Evolutionary conservation across 2,888 invertebrate species (phyloP).

Genomic region (Drosophila limbata): DNA sequence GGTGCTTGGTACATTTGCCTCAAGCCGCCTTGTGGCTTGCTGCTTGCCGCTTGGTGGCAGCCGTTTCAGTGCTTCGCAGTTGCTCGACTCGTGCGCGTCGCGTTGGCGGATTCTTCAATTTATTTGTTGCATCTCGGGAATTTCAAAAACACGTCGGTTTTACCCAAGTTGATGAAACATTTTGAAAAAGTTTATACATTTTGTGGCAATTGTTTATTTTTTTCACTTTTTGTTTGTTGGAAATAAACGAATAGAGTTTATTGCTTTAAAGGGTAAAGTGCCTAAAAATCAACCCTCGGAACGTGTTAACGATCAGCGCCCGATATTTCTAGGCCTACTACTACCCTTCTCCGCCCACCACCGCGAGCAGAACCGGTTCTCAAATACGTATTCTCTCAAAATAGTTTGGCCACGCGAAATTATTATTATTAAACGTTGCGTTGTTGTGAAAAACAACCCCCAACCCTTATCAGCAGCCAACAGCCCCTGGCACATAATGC

Average conservation of each 20-base stretch:
- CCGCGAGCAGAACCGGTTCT: slow-evolving; percentile 51
- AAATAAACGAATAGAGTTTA: neutral
- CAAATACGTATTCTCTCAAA: slow-evolving; percentile 17
- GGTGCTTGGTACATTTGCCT: slow-evolving; percentile 10
- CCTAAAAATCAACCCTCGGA: slow-evolving; percentile 43
- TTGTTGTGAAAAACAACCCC: slow-evolving; percentile 57
- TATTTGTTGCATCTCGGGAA: neutral
- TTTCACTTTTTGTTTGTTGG: slow-evolving; percentile 9
- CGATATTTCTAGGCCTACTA: slow-evolving; percentile 35
- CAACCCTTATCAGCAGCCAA: slow-evolving; percentile 57
- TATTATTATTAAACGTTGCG: slow-evolving; percentile 25
- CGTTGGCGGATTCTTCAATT: slow-evolving; percentile 27
- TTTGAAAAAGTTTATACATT: neutral
- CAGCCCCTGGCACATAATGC: slow-evolving; percentile 18
- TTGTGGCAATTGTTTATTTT: neutral
- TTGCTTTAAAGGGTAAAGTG: slow-evolving; percentile 2
- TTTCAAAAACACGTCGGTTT: neutral
- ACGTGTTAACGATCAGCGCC: slow-evolving; percentile 47
- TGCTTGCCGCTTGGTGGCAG: slow-evolving; percentile 21
- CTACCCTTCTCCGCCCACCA: slow-evolving; percentile 55
- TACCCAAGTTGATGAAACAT: neutral
- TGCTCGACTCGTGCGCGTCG: slow-evolving; percentile 57
- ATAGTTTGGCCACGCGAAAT: slow-evolving; percentile 58
- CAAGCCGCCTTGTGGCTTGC: slow-evolving; percentile 11
- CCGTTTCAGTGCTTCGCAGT: slow-evolving; percentile 59